A percentile compares a stretch with the other conserved stretches of the same genome.
Conservation (phyloP, 2,797 vertebrate species). For the Phyllotis vaccarum region DNA sequence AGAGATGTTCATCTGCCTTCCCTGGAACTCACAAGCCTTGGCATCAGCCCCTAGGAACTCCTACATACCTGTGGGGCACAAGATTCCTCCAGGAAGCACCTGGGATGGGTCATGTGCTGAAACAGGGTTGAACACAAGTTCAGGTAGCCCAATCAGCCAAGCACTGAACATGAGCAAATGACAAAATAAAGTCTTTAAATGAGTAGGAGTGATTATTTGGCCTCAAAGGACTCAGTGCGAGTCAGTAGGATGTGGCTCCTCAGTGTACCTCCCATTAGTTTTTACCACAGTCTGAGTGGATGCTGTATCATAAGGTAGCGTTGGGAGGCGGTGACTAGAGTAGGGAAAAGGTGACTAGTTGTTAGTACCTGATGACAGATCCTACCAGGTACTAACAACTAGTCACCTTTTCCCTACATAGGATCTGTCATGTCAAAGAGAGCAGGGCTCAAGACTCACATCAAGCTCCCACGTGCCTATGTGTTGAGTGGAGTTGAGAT, state of each 20-base stretch:
- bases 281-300: not conserved
- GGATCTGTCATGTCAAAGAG: not conserved
- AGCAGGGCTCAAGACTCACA: not conserved
- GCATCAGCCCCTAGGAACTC: not conserved
- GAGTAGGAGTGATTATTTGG: not conserved
- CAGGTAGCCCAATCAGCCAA: not conserved
- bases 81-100: not conserved
- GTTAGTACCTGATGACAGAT: accelerated
- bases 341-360: not conserved
- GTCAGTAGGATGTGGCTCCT: not conserved
- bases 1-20: not conserved
- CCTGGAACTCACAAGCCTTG: not conserved
- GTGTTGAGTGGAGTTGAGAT: not conserved
- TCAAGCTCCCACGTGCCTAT: not conserved
- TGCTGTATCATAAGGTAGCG: not conserved
- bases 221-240: not conserved
- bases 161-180: not conserved
- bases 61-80: accelerated
- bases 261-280: not conserved
- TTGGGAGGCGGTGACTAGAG: not conserved
- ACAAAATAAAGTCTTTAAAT: not conserved
- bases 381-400: no score
- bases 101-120: not conserved
- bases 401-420: no score
- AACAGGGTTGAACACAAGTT: not conserved